Base-by-base conservation (phyloP, 2,113 vertebrate genomes). In the Zosterops borbonicus region DNA sequence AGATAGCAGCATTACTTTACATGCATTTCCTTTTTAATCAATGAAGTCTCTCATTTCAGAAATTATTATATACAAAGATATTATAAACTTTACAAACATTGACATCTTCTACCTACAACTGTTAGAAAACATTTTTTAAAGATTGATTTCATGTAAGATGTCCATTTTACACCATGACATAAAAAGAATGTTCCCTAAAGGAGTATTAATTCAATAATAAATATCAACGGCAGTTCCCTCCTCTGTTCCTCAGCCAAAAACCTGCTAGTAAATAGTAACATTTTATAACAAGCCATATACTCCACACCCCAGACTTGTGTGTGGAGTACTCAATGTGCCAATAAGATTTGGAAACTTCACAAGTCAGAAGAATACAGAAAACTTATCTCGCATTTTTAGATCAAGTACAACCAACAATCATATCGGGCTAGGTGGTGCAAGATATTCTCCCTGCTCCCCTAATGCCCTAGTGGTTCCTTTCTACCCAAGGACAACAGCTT, bases 1-100 rank as follows among this genome's bases (percentile, higher is more conserved):
- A 81, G 90, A 96, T 5, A 94, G 73, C 19, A 92, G 47, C 39
- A 56, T 87, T 95, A 96, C 49, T 91, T 47, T 91, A 89, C 31
- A 68, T 46, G 8, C 46, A 95, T 39, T 86, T 92, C 69, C 33
- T 89, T 83, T 92, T 58, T 74, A 90, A 44, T 65, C 49, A 91
- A 62, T 69, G 33, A 83, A 65, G n/a, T 89, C 27, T 67, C 49
- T 76, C 5, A 74, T 86, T 87, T 83, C 56, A 94, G 33, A 70
- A 92, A 92, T 65, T 49, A 67, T 55, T 92, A 71, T 53, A 71
- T 39, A 76, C 24, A 53, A 75, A 63, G 50, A 84, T 23, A 62
- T 82, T 41, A 78, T 62, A 68, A 90, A 83, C 29, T 63, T 52
- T 68, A 83, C 31, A 56, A 69, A 52, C 47, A 74, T 68, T 68